Evolutionary conservation across 2,888 invertebrate genomes (phyloP).

Genomic region (Chaetogeoica ovagalla): DNA sequence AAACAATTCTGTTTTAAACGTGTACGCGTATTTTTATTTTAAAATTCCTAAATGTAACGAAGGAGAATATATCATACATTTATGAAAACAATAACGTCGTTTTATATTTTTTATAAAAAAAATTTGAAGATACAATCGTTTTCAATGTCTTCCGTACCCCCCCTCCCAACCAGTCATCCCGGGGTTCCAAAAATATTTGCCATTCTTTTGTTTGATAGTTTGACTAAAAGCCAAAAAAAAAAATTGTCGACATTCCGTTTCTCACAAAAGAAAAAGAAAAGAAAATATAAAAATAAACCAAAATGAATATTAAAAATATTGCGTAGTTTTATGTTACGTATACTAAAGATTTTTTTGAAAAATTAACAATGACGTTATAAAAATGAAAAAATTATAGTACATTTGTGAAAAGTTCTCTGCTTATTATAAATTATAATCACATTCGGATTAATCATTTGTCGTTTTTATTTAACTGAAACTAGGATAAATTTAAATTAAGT

Average conservation of each 20-base stretch:
- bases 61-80: conserved; percentile 11
- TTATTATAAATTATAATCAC: neutral
- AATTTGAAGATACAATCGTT: conserved; percentile 24
- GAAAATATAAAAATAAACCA: neutral
- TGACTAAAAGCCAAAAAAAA: conserved; percentile 47
- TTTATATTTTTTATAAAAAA: conserved; percentile 24
- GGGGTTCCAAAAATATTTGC: conserved; percentile 33
- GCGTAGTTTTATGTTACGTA: conserved; percentile 1
- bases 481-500: neutral
- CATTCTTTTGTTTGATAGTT: conserved; percentile 36
- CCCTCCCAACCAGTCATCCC: neutral
- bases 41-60: conserved; percentile 12
- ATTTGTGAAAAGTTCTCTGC: neutral
- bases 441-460: neutral
- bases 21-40: conserved; percentile 3
- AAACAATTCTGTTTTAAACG: neutral
- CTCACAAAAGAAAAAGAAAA: conserved; percentile 11
- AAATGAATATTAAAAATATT: conserved; percentile 36
- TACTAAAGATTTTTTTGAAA: conserved; percentile 29
- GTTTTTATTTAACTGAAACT: neutral
- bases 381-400: conserved; percentile 19
- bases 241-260: conserved; percentile 27
- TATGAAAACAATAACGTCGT: conserved; percentile 31
- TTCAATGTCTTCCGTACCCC: conserved; percentile 29
- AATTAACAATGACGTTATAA: conserved; percentile 32